These are phyloP conservation scores for Equus przewalskii DNA, from an alignment of 2,113 vertebrate species.

Conservation along the genomic window DNA sequence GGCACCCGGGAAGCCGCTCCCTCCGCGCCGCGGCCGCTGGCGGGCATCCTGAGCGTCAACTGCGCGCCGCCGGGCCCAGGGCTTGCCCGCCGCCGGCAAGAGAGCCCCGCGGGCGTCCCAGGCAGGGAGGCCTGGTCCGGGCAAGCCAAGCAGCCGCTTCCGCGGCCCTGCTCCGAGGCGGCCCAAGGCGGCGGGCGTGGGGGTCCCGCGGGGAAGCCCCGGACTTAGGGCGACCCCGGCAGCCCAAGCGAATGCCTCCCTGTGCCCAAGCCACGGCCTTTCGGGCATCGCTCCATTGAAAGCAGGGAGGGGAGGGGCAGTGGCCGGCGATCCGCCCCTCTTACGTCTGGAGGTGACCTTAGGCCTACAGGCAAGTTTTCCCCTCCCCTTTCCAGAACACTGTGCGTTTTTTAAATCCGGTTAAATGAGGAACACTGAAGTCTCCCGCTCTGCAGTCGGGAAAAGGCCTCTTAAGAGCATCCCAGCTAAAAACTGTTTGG, in stretches of 20 bases:
- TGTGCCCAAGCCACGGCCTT: background rate
- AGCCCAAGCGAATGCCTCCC: background rate
- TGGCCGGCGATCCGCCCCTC: background rate
- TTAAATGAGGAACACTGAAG: constrained; percentile 36
- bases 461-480: constrained; percentile 70
- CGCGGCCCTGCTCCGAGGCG: too few relatives aligned
- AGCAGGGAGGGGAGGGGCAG: background rate
- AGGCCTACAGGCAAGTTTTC: background rate
- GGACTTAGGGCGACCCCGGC: background rate
- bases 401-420: background rate
- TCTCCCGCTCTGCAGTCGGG: fast-evolving
- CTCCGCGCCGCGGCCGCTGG: background rate
- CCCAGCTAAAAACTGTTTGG: constrained; percentile 82
- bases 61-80: fast-evolving
- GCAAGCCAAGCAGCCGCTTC: background rate
- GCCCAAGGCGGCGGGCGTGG: background rate
- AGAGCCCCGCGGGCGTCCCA: background rate
- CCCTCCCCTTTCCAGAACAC: background rate
- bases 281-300: background rate
- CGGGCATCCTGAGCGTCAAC: background rate
- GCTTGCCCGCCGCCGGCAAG: background rate
- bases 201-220: background rate
- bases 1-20: background rate
- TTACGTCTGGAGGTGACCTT: background rate
- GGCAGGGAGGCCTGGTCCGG: background rate